Conservation (phyloP, 1,140 invertebrate species). For the Bombus superbus region DNA sequence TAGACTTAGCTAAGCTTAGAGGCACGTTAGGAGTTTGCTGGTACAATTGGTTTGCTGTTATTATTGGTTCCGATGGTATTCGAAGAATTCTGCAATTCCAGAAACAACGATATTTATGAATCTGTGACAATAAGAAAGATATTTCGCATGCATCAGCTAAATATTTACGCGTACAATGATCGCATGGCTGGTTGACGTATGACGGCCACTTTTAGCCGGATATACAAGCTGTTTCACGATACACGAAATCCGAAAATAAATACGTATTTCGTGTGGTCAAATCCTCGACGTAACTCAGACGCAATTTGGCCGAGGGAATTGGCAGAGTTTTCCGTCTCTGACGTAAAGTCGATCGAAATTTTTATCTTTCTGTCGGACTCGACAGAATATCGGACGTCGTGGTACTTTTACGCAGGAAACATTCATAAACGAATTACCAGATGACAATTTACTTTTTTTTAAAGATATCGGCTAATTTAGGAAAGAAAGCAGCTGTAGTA, state of each 20-base stretch:
- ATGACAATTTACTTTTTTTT: neutral
- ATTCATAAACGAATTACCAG: neutral
- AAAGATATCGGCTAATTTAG: neutral
- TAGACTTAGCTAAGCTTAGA: too few relatives aligned
- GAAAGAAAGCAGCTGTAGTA: too few relatives aligned
- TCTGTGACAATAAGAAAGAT: too few relatives aligned
- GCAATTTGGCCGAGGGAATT: neutral
- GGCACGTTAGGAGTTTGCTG: too few relatives aligned
- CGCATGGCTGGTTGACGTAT: neutral
- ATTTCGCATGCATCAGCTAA: neutral
- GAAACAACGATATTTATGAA: neutral
- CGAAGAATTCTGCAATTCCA: neutral
- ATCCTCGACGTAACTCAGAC: neutral
- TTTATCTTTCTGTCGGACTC: neutral
- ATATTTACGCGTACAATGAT: conserved; percentile 4
- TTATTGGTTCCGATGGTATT: too few relatives aligned
- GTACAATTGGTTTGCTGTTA: too few relatives aligned
- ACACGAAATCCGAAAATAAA: conserved; percentile 2
- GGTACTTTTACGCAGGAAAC: neutral
- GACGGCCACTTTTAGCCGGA: conserved; percentile 20
- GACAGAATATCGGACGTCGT: neutral
- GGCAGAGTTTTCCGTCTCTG: neutral
- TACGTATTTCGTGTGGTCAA: neutral
- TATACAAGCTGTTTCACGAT: conserved; percentile 1
- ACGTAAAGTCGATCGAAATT: conserved; percentile 13